phyloP scores from a whole-genome alignment of 2,888 invertebrate species.

The Sinopyrophorus schimmeli region DNA sequence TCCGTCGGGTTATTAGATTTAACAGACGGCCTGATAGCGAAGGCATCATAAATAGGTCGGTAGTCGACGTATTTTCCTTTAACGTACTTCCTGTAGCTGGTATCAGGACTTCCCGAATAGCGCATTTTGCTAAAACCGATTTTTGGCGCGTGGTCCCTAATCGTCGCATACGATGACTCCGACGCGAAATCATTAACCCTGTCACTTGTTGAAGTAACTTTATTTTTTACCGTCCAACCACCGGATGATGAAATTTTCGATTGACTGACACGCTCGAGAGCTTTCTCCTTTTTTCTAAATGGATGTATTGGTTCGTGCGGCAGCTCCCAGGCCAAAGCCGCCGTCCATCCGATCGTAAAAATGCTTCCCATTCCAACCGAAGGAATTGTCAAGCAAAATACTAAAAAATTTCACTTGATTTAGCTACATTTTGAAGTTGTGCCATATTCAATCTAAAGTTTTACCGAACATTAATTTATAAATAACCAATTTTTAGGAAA shows the following conservation, averaged over 20 bases:
- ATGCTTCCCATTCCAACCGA: slow-evolving; percentile 60
- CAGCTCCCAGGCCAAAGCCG: slow-evolving; percentile 76
- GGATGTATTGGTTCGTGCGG: slow-evolving; percentile 63
- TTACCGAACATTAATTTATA: too few species aligned
- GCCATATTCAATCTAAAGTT: too few species aligned
- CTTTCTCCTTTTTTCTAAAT: slow-evolving; percentile 32
- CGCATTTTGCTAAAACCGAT: slow-evolving; percentile 23
- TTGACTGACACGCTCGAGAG: slow-evolving; percentile 28
- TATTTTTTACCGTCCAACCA: slow-evolving; percentile 38
- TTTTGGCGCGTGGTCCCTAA: slow-evolving; percentile 17
- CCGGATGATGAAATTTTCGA: slow-evolving; percentile 30
- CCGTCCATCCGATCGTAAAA: slow-evolving; percentile 71
- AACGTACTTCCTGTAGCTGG: slow-evolving; percentile 23
- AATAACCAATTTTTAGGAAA: too few species aligned
- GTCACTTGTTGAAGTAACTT: slow-evolving; percentile 29
- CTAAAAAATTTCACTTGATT: too few species aligned
- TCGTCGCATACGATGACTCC: background rate
- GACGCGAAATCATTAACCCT: slow-evolving; percentile 22
- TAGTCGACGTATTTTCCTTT: slow-evolving; percentile 30
- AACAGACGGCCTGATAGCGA: slow-evolving; percentile 18
- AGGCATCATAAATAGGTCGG: slow-evolving; percentile 28
- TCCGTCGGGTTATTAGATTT: slow-evolving; percentile 25
- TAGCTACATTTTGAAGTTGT: too few species aligned
- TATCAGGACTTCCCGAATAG: slow-evolving; percentile 21
- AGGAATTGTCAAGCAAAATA: slow-evolving; percentile 66